phyloP scores from a whole-genome alignment of 1,140 invertebrate genomes.

The fruit fly (Drosophila melanogaster) region DNA sequence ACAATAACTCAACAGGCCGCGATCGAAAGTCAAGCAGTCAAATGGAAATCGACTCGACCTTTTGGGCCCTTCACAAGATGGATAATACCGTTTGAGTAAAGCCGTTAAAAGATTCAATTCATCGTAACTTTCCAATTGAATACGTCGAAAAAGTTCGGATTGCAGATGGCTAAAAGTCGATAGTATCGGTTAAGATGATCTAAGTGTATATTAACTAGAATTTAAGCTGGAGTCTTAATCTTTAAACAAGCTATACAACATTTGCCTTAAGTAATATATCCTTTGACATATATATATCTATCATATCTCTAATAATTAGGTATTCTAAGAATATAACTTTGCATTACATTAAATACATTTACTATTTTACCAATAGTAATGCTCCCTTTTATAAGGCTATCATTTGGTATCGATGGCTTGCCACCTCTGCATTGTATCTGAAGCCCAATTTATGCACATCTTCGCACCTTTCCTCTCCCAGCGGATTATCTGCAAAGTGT shows the following conservation, averaged over 20 bases:
- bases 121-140: constrained; percentile 22
- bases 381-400: not conserved
- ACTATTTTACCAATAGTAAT: not conserved
- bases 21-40: constrained; percentile 58
- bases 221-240: no score
- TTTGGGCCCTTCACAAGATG: constrained; percentile 49
- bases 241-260: no score
- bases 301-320: no score
- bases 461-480: constrained; percentile 47
- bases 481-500: constrained; percentile 60
- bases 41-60: constrained; percentile 49
- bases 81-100: constrained; percentile 18
- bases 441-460: constrained; percentile 70
- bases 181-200: not conserved
- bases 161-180: not conserved
- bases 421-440: constrained; percentile 24
- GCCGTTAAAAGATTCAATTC: constrained; percentile 11
- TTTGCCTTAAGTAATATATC: no score
- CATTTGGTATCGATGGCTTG: not conserved
- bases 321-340: no score
- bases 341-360: no score
- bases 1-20: constrained; percentile 62
- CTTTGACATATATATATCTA: no score
- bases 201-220: no score
- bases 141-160: not conserved